These are phyloP conservation scores for Tragelaphus scriptus DNA, from an alignment of 2,113 vertebrate species.

Conservation along the genomic window DNA sequence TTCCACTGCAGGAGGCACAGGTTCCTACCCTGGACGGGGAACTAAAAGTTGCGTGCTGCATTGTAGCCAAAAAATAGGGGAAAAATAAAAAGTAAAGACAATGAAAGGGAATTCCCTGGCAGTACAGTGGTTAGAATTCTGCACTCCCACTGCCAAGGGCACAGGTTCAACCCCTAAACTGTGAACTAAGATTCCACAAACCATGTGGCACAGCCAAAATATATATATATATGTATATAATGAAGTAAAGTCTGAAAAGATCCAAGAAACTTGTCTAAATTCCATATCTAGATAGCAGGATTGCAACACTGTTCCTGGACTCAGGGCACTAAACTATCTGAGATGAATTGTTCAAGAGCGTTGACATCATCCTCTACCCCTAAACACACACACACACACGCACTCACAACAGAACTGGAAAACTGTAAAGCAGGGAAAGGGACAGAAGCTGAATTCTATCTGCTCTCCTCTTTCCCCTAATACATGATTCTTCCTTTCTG, in stretches of 20 bases:
- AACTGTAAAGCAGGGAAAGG: too few species aligned
- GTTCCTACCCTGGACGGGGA: not conserved
- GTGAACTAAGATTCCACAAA: not conserved
- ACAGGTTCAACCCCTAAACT: not conserved
- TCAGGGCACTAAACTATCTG: not conserved
- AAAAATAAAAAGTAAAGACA: not conserved
- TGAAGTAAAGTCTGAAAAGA: not conserved
- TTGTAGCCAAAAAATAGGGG: not conserved
- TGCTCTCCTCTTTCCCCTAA: not conserved
- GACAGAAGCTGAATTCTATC: not conserved
- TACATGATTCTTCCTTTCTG: not conserved
- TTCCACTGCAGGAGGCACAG: not conserved
- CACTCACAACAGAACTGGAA: not conserved
- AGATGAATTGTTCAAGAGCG: not conserved
- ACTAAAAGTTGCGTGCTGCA: not conserved
- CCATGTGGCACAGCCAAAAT: not conserved
- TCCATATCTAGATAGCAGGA: not conserved
- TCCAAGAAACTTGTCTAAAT: not conserved
- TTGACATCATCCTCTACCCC: not conserved
- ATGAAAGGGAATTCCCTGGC: not conserved
- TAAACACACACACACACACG: not conserved
- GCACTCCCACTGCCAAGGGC: not conserved
- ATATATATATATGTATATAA: not conserved
- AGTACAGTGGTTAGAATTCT: not conserved
- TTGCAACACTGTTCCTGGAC: not conserved